phyloP scores from a whole-genome alignment of 1,140 invertebrate genomes.

The Vanessa tameamea region DNA sequence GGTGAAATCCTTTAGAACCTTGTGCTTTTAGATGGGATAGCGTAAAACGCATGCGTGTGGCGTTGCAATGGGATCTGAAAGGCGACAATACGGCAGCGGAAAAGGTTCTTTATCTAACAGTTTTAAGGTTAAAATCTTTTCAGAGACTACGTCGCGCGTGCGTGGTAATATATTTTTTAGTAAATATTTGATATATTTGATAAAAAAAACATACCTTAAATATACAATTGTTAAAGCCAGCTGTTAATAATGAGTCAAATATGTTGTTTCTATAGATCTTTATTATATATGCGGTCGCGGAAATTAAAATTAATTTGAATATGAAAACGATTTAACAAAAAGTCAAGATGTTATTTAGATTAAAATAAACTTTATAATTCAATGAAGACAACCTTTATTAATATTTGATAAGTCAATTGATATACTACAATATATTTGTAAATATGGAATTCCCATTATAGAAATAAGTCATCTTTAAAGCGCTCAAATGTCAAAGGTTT shows the following conservation, averaged over 20 bases:
- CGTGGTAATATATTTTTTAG: slow-evolving; percentile 20
- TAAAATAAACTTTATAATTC: no score
- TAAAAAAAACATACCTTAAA: not conserved
- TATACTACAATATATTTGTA: no score
- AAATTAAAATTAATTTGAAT: slow-evolving; percentile 2
- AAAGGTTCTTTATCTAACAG: slow-evolving; percentile 12
- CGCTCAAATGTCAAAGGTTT: no score
- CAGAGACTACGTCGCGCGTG: slow-evolving; percentile 25
- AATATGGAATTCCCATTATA: no score
- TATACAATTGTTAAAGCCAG: not conserved
- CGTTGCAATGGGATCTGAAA: slow-evolving; percentile 24
- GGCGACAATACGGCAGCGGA: not conserved
- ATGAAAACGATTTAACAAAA: not conserved
- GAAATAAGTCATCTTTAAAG: no score
- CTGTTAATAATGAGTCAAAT: not conserved
- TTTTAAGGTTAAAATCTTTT: slow-evolving; percentile 15
- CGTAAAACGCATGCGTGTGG: slow-evolving; percentile 42
- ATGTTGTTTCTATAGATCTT: not conserved
- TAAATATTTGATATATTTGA: slow-evolving; percentile 32
- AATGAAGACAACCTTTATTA: no score
- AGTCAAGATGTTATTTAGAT: not conserved
- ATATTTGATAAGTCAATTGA: no score
- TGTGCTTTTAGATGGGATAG: slow-evolving; percentile 21
- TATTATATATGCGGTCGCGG: not conserved
- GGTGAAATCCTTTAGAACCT: slow-evolving; percentile 26